Conservation (phyloP, 2,888 invertebrate species). For the Microplitis deprimator region DNA sequence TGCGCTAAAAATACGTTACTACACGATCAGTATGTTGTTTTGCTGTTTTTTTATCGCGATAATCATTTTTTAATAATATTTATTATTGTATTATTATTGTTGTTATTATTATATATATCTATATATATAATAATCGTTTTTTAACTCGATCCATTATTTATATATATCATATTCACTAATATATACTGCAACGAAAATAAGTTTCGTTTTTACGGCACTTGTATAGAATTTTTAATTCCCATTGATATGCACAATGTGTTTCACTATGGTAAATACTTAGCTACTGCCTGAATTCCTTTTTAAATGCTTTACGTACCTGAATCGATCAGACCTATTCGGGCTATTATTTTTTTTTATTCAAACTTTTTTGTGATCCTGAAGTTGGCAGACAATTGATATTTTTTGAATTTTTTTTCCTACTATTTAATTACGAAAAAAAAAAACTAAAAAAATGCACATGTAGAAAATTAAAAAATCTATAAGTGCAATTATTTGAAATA, state of each 20-base stretch:
- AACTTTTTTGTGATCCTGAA: too few species aligned
- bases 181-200: slow-evolving; percentile 71
- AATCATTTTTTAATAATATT: slow-evolving; percentile 61
- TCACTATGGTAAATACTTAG: slow-evolving; percentile 68
- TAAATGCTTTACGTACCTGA: slow-evolving; percentile 71
- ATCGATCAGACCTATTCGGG: slow-evolving; percentile 70
- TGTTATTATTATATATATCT: slow-evolving; percentile 25
- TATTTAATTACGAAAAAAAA: too few species aligned
- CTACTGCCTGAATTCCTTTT: slow-evolving; percentile 43
- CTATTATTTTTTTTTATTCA: slow-evolving; percentile 51
- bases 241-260: slow-evolving; percentile 72
- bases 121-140: slow-evolving; percentile 48
- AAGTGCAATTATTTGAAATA: too few species aligned
- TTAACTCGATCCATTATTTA: slow-evolving; percentile 63
- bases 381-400: too few species aligned
- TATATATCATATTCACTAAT: slow-evolving; percentile 64
- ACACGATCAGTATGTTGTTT: slow-evolving; percentile 59
- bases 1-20: slow-evolving; percentile 67
- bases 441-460: too few species aligned
- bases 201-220: slow-evolving; percentile 79
- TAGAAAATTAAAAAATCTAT: too few species aligned
- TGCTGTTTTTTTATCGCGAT: slow-evolving; percentile 59
- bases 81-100: slow-evolving; percentile 31
- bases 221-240: slow-evolving; percentile 72
- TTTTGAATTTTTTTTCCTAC: too few species aligned